A percentile compares a stretch with the other conserved stretches of the same genome.
phyloP scores from a whole-genome alignment of 2,113 vertebrate species.

The Cololabis saira region DNA sequence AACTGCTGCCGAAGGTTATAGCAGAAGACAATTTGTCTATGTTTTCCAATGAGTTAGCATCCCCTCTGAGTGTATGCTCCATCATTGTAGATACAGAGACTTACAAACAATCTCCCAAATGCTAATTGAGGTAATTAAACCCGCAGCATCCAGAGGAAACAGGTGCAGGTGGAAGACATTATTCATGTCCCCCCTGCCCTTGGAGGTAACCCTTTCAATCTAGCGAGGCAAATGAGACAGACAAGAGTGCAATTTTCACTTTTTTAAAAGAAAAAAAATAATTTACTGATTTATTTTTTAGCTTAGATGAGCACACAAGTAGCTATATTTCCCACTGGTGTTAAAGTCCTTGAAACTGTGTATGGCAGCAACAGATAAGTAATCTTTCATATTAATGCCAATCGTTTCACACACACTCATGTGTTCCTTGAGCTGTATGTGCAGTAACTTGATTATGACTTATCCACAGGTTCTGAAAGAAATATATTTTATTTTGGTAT shows the following conservation, averaged over 20 bases:
- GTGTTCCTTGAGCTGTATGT: slow-evolving; percentile 34
- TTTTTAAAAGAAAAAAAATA: slow-evolving; percentile 15
- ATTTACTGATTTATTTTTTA: slow-evolving; percentile 42
- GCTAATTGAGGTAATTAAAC: slow-evolving; percentile 85
- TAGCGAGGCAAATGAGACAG: slow-evolving; percentile 78
- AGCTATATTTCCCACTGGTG: slow-evolving; percentile 67
- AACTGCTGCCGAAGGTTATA: slow-evolving; percentile 70
- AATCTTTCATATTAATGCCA: slow-evolving; percentile 39
- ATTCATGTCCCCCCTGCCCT: slow-evolving; percentile 81
- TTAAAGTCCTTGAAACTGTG: slow-evolving; percentile 41
- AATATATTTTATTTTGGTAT: background rate
- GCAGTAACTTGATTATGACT: slow-evolving; percentile 35
- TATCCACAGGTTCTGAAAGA: slow-evolving; percentile 5
- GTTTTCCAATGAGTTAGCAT: slow-evolving; percentile 73
- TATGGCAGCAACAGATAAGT: slow-evolving; percentile 60
- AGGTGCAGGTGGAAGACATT: slow-evolving; percentile 82
- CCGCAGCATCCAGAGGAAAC: slow-evolving; percentile 78
- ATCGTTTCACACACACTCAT: slow-evolving; percentile 41
- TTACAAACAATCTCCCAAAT: slow-evolving; percentile 82
- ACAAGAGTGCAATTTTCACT: slow-evolving; percentile 65
- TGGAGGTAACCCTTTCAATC: slow-evolving; percentile 80
- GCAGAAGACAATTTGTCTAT: slow-evolving; percentile 75
- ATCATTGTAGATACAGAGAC: slow-evolving; percentile 80
- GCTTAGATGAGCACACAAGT: slow-evolving; percentile 65
- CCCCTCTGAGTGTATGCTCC: slow-evolving; percentile 73